Conservation (phyloP, 2,113 vertebrate genomes). For the Mesocricetus auratus region DNA sequence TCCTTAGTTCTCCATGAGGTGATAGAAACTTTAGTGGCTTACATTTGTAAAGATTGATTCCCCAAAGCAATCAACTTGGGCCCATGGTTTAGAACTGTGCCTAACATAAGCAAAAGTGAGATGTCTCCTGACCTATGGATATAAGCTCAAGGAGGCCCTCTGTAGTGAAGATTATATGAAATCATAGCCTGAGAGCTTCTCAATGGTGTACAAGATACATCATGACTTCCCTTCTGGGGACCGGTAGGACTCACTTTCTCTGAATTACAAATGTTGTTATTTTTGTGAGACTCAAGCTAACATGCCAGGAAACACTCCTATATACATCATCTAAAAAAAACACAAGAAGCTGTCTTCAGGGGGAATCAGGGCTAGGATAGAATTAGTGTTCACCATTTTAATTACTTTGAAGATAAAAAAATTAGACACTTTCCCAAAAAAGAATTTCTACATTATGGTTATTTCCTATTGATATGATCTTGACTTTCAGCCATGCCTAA, state of each 20-base stretch:
- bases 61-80: neutral
- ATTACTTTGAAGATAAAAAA: neutral
- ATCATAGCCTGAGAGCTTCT: neutral
- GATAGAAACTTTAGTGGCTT: neutral
- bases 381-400: neutral
- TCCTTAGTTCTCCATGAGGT: neutral
- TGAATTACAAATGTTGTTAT: neutral
- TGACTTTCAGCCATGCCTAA: neutral
- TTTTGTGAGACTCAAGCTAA: neutral
- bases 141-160: neutral
- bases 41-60: neutral
- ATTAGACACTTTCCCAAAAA: neutral
- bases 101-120: neutral
- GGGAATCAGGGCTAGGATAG: neutral
- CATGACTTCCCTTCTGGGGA: neutral
- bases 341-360: neutral
- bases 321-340: neutral
- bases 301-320: neutral
- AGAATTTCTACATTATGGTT: neutral
- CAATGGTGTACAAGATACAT: neutral
- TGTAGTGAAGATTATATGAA: neutral
- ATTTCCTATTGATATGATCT: constrained; percentile 14
- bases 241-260: neutral
- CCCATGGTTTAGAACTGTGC: neutral
- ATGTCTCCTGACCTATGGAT: neutral